These are phyloP conservation scores for Boleophthalmus pectinirostris DNA, from an alignment of 2,113 vertebrate genomes.

Conservation along the genomic window DNA sequence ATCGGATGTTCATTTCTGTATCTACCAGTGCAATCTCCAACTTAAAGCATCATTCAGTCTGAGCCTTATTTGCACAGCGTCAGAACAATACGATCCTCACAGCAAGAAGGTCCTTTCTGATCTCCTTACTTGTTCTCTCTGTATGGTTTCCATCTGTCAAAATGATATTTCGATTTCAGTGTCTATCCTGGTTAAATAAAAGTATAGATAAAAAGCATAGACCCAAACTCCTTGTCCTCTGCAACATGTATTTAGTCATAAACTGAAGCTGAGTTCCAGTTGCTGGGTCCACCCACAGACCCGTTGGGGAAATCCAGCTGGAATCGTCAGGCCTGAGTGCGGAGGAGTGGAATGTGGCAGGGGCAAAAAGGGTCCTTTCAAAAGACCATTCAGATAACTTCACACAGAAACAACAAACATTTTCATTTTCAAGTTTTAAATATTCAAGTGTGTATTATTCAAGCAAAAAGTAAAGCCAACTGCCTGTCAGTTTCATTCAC, in stretches of 20 bases:
- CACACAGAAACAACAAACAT: constrained; percentile 50
- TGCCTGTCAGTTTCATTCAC: too few species aligned
- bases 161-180: too few species aligned
- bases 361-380: constrained; percentile 74
- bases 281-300: constrained; percentile 69
- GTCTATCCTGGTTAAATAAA: too few species aligned
- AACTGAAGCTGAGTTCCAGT: constrained; percentile 46
- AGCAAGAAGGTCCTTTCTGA: too few species aligned
- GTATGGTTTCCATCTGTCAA: too few species aligned
- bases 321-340: constrained; percentile 54
- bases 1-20: too few species aligned
- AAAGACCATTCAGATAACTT: constrained; percentile 48
- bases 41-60: too few species aligned
- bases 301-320: constrained; percentile 70
- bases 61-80: too few species aligned
- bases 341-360: constrained; percentile 69
- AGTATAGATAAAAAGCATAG: neutral
- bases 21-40: too few species aligned
- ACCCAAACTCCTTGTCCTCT: neutral
- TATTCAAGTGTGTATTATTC: neutral
- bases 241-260: constrained; percentile 26
- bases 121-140: too few species aligned
- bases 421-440: constrained; percentile 60
- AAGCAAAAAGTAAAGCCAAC: too few species aligned
- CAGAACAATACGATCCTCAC: too few species aligned